These are phyloP conservation scores for Arion vulgaris DNA, from an alignment of 1,140 invertebrate species.

Conservation along the genomic window DNA sequence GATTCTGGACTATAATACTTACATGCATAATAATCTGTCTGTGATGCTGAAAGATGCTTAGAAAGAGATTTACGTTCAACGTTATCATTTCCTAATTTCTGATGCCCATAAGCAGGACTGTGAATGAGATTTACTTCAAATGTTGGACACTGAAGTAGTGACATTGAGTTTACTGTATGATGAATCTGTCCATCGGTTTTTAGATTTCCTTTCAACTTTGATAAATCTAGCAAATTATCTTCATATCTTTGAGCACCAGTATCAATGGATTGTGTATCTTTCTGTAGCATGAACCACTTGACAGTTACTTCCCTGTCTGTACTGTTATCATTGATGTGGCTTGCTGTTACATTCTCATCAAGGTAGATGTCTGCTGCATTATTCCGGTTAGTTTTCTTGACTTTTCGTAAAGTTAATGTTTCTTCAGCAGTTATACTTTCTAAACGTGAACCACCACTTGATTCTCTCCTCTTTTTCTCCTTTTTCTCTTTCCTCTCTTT, in stretches of 20 bases:
- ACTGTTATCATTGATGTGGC: background rate
- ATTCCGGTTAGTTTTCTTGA: too few relatives aligned
- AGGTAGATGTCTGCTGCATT: too few relatives aligned
- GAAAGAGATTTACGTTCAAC: background rate
- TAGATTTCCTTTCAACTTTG: background rate
- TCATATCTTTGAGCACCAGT: background rate
- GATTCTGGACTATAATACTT: too few relatives aligned
- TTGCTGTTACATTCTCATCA: background rate
- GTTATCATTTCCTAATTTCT: background rate
- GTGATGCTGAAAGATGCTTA: too few relatives aligned
- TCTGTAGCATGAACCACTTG: background rate
- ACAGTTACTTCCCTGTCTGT: background rate
- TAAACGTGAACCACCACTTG: too few relatives aligned
- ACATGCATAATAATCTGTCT: too few relatives aligned
- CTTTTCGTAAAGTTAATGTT: too few relatives aligned
- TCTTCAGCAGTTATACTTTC: too few relatives aligned
- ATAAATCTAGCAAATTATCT: background rate
- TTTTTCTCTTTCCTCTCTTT: too few relatives aligned
- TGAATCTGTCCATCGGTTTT: background rate
- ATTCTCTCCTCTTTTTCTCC: background rate
- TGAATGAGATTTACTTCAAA: background rate
- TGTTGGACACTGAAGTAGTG: background rate
- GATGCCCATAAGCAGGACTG: background rate
- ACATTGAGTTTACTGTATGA: background rate
- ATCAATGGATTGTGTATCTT: too few relatives aligned